Conservation (phyloP, 2,888 invertebrate species). For the Troides helena region DNA sequence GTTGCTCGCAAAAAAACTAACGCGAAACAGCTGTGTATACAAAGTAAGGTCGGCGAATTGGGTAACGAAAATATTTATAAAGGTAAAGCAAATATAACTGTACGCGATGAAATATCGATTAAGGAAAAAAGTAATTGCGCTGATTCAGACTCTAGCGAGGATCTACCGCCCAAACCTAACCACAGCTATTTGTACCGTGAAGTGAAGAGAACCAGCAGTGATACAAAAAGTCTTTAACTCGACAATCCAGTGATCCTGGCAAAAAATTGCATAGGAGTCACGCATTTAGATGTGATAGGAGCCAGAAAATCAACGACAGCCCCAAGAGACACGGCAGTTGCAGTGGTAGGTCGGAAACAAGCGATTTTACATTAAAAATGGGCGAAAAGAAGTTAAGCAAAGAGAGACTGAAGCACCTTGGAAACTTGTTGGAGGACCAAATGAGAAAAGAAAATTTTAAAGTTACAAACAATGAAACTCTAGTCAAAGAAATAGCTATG, state of each 20-base stretch:
- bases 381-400: constrained; percentile 63
- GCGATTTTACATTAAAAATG: constrained; percentile 61
- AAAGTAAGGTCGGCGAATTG: constrained; percentile 25
- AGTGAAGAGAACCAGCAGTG: constrained; percentile 52
- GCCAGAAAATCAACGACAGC: constrained; percentile 55
- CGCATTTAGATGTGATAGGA: constrained; percentile 79
- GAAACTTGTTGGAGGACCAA: constrained; percentile 67
- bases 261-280: constrained; percentile 81
- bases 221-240: constrained; percentile 58
- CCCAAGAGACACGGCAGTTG: constrained; percentile 67
- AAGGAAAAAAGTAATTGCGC: constrained; percentile 23
- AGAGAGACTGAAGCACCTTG: constrained; percentile 62
- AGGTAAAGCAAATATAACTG: constrained; percentile 27
- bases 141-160: constrained; percentile 46
- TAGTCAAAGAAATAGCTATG: constrained; percentile 41
- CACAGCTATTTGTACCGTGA: constrained; percentile 66
- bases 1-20: constrained; percentile 36
- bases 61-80: constrained; percentile 29
- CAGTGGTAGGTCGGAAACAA: constrained; percentile 64
- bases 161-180: constrained; percentile 52
- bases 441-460: constrained; percentile 71
- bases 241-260: constrained; percentile 75
- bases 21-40: constrained; percentile 40
- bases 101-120: constrained; percentile 31
- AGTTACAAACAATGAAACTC: constrained; percentile 31